phyloP scores from a whole-genome alignment of 2,888 invertebrate genomes.

The Hydriomena furcata region DNA sequence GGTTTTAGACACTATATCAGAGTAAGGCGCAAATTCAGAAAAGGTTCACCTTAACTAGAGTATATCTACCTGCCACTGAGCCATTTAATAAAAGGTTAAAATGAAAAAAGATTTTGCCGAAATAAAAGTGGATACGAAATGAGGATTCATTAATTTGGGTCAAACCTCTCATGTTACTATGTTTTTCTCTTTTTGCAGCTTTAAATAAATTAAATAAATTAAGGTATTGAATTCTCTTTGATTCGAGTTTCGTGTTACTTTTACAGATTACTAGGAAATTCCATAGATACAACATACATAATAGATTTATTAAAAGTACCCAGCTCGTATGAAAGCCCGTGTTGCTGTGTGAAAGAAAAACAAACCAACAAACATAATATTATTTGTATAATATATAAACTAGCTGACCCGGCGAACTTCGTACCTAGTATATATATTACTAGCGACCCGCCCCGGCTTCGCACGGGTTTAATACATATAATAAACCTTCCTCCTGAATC shows the following conservation, averaged over 20 bases:
- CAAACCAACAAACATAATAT: too few species aligned
- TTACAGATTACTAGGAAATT: not conserved
- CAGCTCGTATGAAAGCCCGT: too few species aligned
- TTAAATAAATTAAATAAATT: constrained; percentile 17
- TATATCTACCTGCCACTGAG: constrained; percentile 30
- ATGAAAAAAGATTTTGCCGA: constrained; percentile 48
- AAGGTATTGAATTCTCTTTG: not conserved
- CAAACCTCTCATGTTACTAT: constrained; percentile 32
- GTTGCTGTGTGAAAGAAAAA: too few species aligned
- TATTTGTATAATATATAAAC: too few species aligned
- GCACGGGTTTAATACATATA: too few species aligned
- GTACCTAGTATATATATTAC: too few species aligned
- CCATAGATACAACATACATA: too few species aligned
- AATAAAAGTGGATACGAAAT: constrained; percentile 44
- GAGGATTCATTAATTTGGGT: constrained; percentile 49
- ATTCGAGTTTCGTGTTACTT: not conserved
- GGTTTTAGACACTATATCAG: not conserved
- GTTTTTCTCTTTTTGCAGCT: constrained; percentile 12
- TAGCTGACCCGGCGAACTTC: too few species aligned
- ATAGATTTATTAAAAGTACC: too few species aligned
- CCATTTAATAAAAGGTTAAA: constrained; percentile 54
- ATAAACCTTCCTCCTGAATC: too few species aligned
- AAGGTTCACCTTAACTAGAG: constrained; percentile 9
- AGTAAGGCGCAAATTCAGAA: not conserved
- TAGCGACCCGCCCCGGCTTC: too few species aligned